These are phyloP conservation scores for Cladorhizidae sp. DNA, from an alignment of 37 sponge, comb jelly and placozoan species.

Conservation along the genomic window DNA sequence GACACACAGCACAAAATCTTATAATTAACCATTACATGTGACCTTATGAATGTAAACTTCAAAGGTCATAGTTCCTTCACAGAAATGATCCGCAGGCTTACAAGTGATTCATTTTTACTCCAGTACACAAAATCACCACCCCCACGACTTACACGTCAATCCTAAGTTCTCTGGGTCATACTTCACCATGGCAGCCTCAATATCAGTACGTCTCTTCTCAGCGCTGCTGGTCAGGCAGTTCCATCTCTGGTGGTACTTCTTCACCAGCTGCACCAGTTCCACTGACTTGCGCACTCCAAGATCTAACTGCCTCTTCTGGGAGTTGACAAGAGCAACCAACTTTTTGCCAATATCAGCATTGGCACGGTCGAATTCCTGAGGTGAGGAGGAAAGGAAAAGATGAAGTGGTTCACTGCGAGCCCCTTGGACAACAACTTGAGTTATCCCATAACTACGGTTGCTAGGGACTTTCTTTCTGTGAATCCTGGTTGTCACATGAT, in stretches of 20 bases:
- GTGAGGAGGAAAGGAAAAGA: neutral
- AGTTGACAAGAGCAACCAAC: constrained; percentile 31
- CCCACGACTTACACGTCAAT: constrained; percentile 18
- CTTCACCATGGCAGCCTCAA: constrained; percentile 34
- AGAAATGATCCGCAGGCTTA: no score
- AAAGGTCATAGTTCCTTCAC: no score
- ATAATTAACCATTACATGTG: no score
- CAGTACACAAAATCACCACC: constrained; percentile 5
- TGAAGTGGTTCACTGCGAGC: no score
- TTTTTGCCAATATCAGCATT: constrained; percentile 25
- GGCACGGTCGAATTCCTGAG: constrained; percentile 23
- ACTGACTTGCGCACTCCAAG: constrained; percentile 18
- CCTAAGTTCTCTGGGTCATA: constrained; percentile 24
- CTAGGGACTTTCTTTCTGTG: no score
- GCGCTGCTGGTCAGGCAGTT: constrained; percentile 26
- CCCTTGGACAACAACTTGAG: no score
- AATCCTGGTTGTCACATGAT: no score
- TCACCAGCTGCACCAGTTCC: constrained; percentile 52
- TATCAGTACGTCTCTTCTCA: constrained; percentile 1
- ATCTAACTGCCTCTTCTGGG: constrained; percentile 44
- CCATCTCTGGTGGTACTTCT: constrained; percentile 57
- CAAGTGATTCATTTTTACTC: no score
- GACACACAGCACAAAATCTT: neutral
- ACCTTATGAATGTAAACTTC: no score
- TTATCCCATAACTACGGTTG: no score